Percentiles rank a stretch among this genome's conserved stretches.
These are phyloP conservation scores for Callocephalon fimbriatum DNA, from an alignment of 2,113 vertebrate genomes.

Conservation along the genomic window DNA sequence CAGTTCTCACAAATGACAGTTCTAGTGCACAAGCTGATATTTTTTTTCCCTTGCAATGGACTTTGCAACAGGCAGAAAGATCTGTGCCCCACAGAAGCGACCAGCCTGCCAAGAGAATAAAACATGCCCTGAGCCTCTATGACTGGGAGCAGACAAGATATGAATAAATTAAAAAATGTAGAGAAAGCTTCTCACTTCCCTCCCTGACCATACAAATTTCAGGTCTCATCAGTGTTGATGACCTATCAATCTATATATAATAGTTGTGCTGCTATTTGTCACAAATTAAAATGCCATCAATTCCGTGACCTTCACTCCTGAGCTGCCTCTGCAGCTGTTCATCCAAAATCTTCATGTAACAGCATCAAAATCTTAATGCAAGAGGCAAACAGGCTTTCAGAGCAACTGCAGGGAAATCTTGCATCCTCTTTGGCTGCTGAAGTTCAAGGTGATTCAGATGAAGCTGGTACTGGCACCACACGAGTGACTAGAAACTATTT, in stretches of 20 bases:
- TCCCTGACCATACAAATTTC: neutral
- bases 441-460: constrained; percentile 50
- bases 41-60: neutral
- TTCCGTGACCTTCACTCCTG: neutral
- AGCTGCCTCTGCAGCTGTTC: neutral
- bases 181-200: neutral
- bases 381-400: constrained; percentile 17
- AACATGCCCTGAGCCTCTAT: neutral
- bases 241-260: neutral
- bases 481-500: neutral
- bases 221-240: neutral
- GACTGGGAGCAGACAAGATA: neutral
- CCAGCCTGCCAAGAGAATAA: neutral
- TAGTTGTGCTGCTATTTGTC: neutral
- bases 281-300: neutral
- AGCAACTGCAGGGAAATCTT: neutral
- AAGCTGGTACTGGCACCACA: constrained; percentile 8
- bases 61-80: neutral
- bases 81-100: neutral
- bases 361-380: neutral
- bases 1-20: neutral
- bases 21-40: neutral
- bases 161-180: neutral
- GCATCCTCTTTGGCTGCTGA: neutral
- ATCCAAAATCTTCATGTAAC: neutral